Evolutionary conservation across 2,797 vertebrate species (phyloP).

Genomic region (Mormyrops attenuatus): DNA sequence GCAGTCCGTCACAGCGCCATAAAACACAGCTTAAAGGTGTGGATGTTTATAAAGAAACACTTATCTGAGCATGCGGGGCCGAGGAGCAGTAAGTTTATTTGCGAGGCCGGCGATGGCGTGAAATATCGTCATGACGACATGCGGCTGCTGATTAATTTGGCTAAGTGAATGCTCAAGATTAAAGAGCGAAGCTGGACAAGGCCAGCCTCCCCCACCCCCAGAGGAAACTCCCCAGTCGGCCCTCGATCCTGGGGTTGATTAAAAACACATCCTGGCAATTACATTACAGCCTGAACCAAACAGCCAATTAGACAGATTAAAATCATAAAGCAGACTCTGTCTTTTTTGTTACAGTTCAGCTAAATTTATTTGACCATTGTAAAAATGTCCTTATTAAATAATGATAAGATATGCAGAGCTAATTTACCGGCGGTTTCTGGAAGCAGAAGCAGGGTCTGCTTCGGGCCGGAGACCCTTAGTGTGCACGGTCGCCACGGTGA

Average conservation of each 20-base stretch:
- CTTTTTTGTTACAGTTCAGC: conserved; percentile 38
- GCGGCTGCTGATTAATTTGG: conserved; percentile 52
- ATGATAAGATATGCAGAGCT: conserved; percentile 37
- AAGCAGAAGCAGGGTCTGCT: not conserved
- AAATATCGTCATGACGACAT: conserved; percentile 50
- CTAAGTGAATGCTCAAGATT: conserved; percentile 51
- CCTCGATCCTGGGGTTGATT: conserved; percentile 40
- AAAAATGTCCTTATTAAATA: conserved; percentile 54
- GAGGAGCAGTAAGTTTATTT: conserved; percentile 45
- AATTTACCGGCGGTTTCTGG: not conserved
- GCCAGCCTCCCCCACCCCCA: conserved; percentile 13
- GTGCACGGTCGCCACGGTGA: not conserved
- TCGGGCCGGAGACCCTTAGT: not conserved
- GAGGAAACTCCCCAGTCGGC: conserved; percentile 18
- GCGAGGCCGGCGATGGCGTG: conserved; percentile 48
- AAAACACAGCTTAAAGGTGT: conserved; percentile 34
- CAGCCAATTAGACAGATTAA: conserved; percentile 57
- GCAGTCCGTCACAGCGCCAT: conserved; percentile 23
- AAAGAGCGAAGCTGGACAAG: conserved; percentile 38
- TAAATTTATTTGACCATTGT: conserved; percentile 42
- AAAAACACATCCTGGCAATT: conserved; percentile 39
- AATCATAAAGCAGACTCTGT: conserved; percentile 48
- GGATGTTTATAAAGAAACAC: conserved; percentile 55
- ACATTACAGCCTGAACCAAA: conserved; percentile 49
- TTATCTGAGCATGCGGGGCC: conserved; percentile 33